Percentiles rank a stretch among this genome's conserved stretches.
phyloP scores from a whole-genome alignment of 2,888 invertebrate species.

The Lepidochrysops patricia region DNA sequence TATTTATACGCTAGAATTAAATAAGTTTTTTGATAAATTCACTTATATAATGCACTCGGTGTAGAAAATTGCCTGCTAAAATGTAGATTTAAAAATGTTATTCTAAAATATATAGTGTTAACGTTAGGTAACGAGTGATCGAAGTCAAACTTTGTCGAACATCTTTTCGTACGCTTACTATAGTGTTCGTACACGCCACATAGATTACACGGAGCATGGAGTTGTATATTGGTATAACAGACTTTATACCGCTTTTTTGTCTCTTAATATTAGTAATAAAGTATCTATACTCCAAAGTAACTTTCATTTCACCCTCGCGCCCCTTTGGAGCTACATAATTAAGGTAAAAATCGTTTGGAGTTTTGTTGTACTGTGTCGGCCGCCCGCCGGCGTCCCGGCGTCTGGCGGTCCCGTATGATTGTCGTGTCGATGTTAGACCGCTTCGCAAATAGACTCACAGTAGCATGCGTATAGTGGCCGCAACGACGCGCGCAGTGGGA shows the following conservation, averaged over 20 bases:
- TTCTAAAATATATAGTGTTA: conserved; percentile 36
- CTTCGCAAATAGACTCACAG: conserved; percentile 42
- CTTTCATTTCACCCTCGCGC: conserved; percentile 69
- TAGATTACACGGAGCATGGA: conserved; percentile 45
- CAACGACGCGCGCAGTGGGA: conserved; percentile 17
- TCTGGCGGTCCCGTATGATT: conserved; percentile 34
- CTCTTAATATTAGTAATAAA: conserved; percentile 68
- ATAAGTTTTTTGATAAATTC: conserved; percentile 30
- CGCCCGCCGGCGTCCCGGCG: conserved; percentile 28
- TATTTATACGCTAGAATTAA: conserved; percentile 34
- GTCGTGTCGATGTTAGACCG: conserved; percentile 64
- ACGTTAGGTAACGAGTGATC: conserved; percentile 56
- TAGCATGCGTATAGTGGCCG: conserved; percentile 34
- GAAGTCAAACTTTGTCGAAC: conserved; percentile 39
- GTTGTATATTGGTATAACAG: conserved; percentile 32
- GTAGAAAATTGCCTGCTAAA: conserved; percentile 63
- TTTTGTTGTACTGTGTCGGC: conserved; percentile 52
- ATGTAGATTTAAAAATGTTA: conserved; percentile 37
- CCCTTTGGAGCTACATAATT: conserved; percentile 58
- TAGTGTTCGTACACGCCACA: conserved; percentile 48
- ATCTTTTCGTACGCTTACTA: conserved; percentile 49
- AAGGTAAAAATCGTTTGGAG: conserved; percentile 57
- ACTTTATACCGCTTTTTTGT: conserved; percentile 56
- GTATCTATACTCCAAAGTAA: conserved; percentile 71
- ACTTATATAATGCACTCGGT: conserved; percentile 55